Conservation (phyloP, 2,113 vertebrate genomes). For the Protobothrops mucrosquamatus region DNA sequence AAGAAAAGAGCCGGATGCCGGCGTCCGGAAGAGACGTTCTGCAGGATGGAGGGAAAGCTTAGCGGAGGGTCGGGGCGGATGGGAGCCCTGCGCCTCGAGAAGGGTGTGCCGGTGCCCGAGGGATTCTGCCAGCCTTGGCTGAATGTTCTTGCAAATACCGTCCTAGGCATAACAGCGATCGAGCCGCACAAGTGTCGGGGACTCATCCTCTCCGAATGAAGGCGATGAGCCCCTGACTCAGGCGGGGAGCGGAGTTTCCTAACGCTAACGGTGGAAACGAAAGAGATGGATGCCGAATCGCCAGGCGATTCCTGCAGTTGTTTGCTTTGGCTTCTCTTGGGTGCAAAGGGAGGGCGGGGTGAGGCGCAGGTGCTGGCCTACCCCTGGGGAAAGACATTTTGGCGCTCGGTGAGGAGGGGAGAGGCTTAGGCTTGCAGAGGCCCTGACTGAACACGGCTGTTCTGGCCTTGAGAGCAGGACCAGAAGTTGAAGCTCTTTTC, state of each 20-base stretch:
- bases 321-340: background rate
- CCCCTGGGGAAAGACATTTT: background rate
- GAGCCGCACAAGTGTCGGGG: background rate
- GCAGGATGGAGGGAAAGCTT: background rate
- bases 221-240: background rate
- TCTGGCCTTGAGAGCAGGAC: background rate
- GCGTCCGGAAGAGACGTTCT: background rate
- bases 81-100: background rate
- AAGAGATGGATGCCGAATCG: background rate
- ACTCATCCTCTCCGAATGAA: background rate
- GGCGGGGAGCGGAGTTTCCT: background rate
- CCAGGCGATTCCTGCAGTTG: background rate
- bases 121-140: background rate
- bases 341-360: background rate
- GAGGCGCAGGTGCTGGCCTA: background rate
- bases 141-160: background rate
- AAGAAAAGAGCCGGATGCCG: background rate
- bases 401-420: background rate
- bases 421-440: background rate
- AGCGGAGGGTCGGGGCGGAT: background rate
- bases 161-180: background rate
- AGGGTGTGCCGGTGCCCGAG: background rate
- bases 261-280: background rate
- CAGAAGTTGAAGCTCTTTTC: background rate
- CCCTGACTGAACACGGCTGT: background rate